These are phyloP conservation scores for Acronicta leporina DNA, from an alignment of 2,888 invertebrate species.

Conservation along the genomic window DNA sequence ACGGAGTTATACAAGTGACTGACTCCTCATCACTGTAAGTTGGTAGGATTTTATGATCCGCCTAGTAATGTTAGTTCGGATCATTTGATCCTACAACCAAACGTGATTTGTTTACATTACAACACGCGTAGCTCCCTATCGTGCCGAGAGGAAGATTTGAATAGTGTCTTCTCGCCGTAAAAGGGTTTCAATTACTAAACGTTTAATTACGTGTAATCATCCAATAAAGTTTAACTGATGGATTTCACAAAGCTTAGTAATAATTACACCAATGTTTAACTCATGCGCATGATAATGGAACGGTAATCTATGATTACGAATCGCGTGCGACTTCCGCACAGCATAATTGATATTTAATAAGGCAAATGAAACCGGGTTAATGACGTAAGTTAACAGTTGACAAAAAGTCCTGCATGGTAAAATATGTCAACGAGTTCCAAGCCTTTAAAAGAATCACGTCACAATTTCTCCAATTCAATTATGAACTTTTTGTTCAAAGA, in stretches of 20 bases:
- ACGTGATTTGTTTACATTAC: no score
- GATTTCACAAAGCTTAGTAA: slow-evolving; percentile 11
- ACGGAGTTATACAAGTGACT: no score
- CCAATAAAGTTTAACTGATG: not conserved
- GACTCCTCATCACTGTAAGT: no score
- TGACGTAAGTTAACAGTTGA: slow-evolving; percentile 60
- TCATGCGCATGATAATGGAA: slow-evolving; percentile 23
- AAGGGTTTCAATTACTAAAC: no score
- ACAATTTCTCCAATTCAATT: slow-evolving; percentile 40
- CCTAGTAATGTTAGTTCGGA: no score
- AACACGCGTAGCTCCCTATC: no score
- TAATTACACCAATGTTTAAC: slow-evolving; percentile 2
- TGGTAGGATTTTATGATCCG: no score
- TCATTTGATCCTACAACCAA: no score
- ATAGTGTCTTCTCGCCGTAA: no score
- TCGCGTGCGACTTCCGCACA: slow-evolving; percentile 61
- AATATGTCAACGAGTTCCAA: slow-evolving; percentile 19
- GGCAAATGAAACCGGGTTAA: slow-evolving; percentile 73
- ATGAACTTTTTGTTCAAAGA: slow-evolving; percentile 42
- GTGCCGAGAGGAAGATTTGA: no score
- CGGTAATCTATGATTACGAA: slow-evolving; percentile 52
- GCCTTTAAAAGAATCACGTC: slow-evolving; percentile 22
- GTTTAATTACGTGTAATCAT: no score
- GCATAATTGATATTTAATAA: slow-evolving; percentile 67
- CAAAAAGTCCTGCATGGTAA: slow-evolving; percentile 59